Percentiles rank a stretch among this genome's conserved stretches.
Evolutionary conservation across 2,113 vertebrate genomes (phyloP).

Genomic region (Campylorhamphus procurvoides): DNA sequence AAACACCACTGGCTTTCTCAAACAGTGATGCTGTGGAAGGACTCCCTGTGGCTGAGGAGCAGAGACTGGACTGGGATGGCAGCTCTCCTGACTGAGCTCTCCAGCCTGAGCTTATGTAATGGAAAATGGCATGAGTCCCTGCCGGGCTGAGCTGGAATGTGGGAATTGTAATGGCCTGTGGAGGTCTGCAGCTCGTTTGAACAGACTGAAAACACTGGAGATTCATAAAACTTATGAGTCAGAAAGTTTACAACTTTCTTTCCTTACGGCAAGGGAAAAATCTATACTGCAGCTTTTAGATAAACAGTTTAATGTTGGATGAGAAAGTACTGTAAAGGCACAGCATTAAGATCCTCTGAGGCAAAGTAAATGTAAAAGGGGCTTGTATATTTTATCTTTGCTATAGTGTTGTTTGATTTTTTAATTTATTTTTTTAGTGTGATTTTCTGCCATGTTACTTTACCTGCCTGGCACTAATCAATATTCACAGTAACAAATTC

Average conservation of each 20-base stretch:
- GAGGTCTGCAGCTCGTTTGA: conserved; percentile 37
- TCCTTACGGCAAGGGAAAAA: background rate
- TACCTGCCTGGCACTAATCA: background rate
- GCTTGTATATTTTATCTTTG: background rate
- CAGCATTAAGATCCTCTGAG: background rate
- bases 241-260: conserved; percentile 35
- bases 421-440: background rate
- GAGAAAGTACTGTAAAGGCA: background rate
- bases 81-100: background rate
- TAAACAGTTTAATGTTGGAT: background rate
- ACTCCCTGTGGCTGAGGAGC: background rate
- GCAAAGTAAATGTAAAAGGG: background rate
- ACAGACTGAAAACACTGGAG: conserved; percentile 15
- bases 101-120: conserved; percentile 21
- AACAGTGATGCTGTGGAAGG: background rate
- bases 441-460: background rate
- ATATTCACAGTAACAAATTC: background rate
- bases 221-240: conserved; percentile 21
- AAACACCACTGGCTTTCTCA: background rate
- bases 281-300: background rate
- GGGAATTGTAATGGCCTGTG: background rate
- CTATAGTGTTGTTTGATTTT: background rate
- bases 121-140: conserved; percentile 50
- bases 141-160: background rate
- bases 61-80: background rate